Conservation (phyloP, 2,113 vertebrate species). For the Rhea americana region DNA sequence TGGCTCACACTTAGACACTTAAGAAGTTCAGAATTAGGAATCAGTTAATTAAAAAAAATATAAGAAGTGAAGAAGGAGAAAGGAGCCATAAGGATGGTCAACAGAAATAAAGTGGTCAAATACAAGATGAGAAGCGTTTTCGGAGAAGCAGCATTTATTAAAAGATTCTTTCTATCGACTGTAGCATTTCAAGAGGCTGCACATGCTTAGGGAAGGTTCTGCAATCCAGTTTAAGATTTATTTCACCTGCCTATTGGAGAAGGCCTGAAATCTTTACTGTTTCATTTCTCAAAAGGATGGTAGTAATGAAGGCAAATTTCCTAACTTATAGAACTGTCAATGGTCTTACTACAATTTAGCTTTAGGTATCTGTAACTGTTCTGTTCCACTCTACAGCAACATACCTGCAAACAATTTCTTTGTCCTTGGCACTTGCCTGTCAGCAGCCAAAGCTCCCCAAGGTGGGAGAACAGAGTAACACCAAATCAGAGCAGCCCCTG, state of each 20-base stretch:
- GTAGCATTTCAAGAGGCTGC: not conserved
- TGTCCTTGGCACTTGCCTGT: not conserved
- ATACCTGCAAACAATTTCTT: not conserved
- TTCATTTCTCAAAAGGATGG: not conserved
- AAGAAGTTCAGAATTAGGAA: not conserved
- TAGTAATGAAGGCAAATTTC: not conserved
- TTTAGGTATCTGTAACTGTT: not conserved
- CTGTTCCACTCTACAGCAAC: not conserved
- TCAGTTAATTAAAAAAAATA: not conserved
- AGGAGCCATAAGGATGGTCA: not conserved
- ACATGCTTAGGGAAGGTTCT: not conserved
- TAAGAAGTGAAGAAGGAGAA: not conserved
- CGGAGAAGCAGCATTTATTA: not conserved
- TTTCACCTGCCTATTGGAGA: not conserved
- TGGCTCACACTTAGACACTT: not conserved
- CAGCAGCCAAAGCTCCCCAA: not conserved
- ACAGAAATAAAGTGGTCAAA: accelerated
- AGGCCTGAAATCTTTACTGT: not conserved
- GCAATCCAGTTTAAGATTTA: not conserved
- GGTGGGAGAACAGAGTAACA: accelerated
- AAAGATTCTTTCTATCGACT: not conserved
- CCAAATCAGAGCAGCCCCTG: not conserved
- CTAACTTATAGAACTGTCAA: not conserved
- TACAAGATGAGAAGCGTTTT: not conserved
- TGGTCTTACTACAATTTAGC: not conserved